Evolutionary conservation across 2,797 vertebrate species (phyloP).

Genomic region (Antrozous pallidus): DNA sequence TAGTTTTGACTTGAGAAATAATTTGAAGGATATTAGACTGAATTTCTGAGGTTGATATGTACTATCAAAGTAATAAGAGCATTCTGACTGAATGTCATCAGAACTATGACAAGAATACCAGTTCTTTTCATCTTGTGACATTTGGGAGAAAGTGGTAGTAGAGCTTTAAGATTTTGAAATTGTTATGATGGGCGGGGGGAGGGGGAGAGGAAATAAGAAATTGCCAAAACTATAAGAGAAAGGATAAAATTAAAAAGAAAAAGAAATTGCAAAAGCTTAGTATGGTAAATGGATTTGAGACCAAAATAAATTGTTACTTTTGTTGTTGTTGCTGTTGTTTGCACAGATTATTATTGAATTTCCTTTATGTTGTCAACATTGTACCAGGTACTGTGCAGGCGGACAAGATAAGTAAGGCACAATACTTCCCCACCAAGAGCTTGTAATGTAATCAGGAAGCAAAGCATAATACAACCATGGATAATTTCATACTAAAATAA

Average conservation of each 20-base stretch:
- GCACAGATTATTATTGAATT: neutral
- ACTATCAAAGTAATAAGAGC: constrained; percentile 3
- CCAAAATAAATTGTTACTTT: neutral
- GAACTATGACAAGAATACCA: neutral
- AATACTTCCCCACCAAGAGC: neutral
- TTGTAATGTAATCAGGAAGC: constrained; percentile 1
- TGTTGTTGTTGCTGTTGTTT: neutral
- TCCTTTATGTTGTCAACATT: neutral
- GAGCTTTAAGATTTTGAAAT: neutral
- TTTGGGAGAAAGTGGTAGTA: neutral
- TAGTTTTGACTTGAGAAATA: constrained; percentile 17
- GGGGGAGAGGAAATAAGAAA: neutral
- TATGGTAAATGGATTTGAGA: neutral
- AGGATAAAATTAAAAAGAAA: neutral
- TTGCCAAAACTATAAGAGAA: neutral
- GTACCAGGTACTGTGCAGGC: neutral
- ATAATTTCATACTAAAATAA: neutral
- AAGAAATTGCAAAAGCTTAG: neutral
- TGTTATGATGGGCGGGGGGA: neutral
- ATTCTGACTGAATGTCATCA: neutral
- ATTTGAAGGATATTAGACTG: neutral
- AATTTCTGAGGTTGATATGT: neutral
- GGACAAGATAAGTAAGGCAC: neutral
- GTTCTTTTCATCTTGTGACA: neutral
- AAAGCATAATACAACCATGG: neutral